phyloP scores from a whole-genome alignment of 2,888 invertebrate species.

The Petrolisthes manimaculis region DNA sequence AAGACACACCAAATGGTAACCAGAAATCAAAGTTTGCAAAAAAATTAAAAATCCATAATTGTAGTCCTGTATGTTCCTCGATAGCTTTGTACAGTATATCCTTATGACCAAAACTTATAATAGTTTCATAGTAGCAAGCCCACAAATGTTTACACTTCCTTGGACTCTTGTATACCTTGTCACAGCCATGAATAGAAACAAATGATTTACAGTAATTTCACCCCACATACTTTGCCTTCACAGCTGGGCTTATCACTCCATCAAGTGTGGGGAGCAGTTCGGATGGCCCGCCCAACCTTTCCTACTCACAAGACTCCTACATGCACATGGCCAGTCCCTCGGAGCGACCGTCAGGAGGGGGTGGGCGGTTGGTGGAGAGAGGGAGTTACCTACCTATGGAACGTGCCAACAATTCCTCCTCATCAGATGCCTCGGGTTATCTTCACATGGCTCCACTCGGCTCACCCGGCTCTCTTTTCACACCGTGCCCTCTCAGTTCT shows the following conservation, averaged over 20 bases:
- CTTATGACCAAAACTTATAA: no score
- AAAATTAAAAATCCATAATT: no score
- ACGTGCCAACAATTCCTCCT: constrained; percentile 12
- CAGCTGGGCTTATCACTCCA: constrained; percentile 38
- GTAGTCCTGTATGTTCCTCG: no score
- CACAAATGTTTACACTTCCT: no score
- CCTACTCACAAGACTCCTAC: constrained; percentile 44
- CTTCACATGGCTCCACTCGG: constrained; percentile 47
- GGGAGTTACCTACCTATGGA: constrained; percentile 45
- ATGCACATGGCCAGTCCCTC: constrained; percentile 40
- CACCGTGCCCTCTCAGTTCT: constrained; percentile 43
- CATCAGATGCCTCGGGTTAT: constrained; percentile 42
- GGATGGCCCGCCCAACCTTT: constrained; percentile 35
- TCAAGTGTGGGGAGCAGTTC: constrained; percentile 40
- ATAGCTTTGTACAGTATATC: no score
- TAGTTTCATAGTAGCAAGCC: no score
- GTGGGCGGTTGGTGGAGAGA: neutral
- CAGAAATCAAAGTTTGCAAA: no score
- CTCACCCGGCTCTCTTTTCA: constrained; percentile 41
- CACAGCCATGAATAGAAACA: no score
- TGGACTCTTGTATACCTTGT: no score
- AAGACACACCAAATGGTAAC: no score
- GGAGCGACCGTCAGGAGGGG: constrained; percentile 16
- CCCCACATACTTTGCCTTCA: neutral
- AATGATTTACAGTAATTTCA: neutral